Conservation (phyloP, 2,888 invertebrate species). For the Pycnomerus fuliginosus region DNA sequence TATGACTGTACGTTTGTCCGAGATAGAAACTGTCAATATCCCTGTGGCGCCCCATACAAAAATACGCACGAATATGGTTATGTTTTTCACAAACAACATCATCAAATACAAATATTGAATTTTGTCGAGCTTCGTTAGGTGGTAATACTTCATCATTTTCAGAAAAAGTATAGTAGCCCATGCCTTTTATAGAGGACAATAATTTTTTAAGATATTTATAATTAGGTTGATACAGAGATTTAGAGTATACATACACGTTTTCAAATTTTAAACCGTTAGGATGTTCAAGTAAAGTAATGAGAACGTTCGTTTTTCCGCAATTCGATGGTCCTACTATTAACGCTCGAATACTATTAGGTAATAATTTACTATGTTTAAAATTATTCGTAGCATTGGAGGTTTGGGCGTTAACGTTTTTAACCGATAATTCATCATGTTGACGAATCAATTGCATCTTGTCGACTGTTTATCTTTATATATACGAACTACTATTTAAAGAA, state of each 20-base stretch:
- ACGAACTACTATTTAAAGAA: constrained; percentile 6
- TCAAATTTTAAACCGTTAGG: too few relatives aligned
- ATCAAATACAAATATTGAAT: constrained; percentile 47
- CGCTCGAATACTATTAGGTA: constrained; percentile 29
- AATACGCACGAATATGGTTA: constrained; percentile 37
- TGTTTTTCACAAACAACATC: constrained; percentile 45
- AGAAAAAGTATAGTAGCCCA: constrained; percentile 31
- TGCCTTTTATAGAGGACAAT: constrained; percentile 26
- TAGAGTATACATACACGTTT: constrained; percentile 46
- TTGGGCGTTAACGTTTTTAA: constrained; percentile 9
- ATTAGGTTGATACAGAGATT: constrained; percentile 38
- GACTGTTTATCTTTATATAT: too few relatives aligned
- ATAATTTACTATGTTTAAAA: too few relatives aligned
- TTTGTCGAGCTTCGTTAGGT: constrained; percentile 30
- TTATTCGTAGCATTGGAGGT: neutral
- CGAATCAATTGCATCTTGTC: constrained; percentile 11
- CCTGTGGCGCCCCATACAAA: constrained; percentile 43
- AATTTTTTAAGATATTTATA: constrained; percentile 37
- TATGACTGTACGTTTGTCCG: too few relatives aligned
- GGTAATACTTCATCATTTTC: constrained; percentile 29
- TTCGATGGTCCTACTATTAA: constrained; percentile 43
- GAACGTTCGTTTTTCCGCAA: constrained; percentile 46
- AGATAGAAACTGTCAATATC: too few relatives aligned
- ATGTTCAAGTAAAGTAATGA: constrained; percentile 39
- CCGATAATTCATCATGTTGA: constrained; percentile 9